Base-by-base conservation (phyloP, 2,797 vertebrate genomes). In the Hoplostethus mediterraneus region DNA sequence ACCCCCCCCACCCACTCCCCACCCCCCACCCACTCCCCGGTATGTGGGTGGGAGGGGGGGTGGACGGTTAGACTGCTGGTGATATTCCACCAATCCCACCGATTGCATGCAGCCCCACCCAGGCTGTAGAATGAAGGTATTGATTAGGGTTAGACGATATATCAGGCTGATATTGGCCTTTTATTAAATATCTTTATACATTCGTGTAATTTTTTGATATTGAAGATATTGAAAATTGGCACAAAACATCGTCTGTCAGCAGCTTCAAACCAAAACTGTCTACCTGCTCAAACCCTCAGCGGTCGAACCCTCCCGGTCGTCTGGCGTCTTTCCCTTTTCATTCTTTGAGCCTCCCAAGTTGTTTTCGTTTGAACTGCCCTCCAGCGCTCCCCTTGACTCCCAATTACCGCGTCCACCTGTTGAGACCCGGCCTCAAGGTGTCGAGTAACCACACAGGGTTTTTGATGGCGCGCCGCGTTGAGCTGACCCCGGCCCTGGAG, bases 51-150 rank as follows among this genome's bases (percentile, higher is more conserved):
- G 79, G 30, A 40, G 21, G 33, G 61, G 21, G 6, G 42, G 17
- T 57, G 52, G 49, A 71, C 78, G 70, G 74, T 79, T 76, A 75
- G 76, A n/a, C 51, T 77, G 45, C 64, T 58, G 64, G 64, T 70
- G 74, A 33, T 75, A 66, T 62, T 78, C 78, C 75, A 73, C 81
- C 70, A 72, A 67, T 88, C 79, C 56, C 58, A 21, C 21, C 21
- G 21, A 44, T 54, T 67, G 63, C 36, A 71, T 67, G 74, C 63
- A 63, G 75, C 82, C 89, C 70, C 82, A 77, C 81, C 80, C 80
- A 17, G 47, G 0, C 40, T 74, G 14, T 2, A 8, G 49, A 63
- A 52, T 2, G 16, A 60, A 31, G 16, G 0, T 54, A 47, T 10
- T 67, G 66, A 63, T 66, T 25, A 28, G 25, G 2, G 13, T 16